phyloP scores from a whole-genome alignment of 2,888 invertebrate species.

The Osedax frankpressi region DNA sequence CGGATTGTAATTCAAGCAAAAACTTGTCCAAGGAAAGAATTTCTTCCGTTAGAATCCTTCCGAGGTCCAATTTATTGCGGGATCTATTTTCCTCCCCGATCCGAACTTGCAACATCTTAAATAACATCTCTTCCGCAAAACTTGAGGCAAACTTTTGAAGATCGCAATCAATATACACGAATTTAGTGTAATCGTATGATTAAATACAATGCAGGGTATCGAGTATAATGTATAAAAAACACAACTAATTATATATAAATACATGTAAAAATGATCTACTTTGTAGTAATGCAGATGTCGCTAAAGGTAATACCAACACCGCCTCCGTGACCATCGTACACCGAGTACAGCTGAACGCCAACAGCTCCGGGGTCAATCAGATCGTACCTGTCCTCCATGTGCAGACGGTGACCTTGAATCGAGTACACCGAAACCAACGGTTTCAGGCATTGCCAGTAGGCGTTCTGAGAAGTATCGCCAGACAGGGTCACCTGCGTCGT shows the following conservation, averaged over 20 bases:
- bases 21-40: constrained; percentile 70
- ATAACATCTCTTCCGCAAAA: constrained; percentile 74
- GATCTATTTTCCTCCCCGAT: constrained; percentile 33
- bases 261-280: too few relatives aligned
- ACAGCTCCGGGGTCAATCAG: constrained; percentile 58
- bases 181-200: too few relatives aligned
- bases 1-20: constrained; percentile 69
- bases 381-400: constrained; percentile 88
- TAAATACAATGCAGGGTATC: too few relatives aligned
- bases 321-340: constrained; percentile 90
- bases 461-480: too few relatives aligned
- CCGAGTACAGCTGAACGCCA: constrained; percentile 58
- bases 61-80: too few relatives aligned
- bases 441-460: background rate
- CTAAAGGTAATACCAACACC: constrained; percentile 25
- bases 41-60: constrained; percentile 68
- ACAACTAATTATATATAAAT: too few relatives aligned
- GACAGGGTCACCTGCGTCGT: too few relatives aligned
- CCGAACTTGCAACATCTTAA: constrained; percentile 50
- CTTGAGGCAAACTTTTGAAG: constrained; percentile 60
- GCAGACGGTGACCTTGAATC: constrained; percentile 72
- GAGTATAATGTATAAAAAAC: too few relatives aligned
- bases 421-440: constrained; percentile 66
- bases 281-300: too few relatives aligned
- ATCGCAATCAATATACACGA: too few relatives aligned